Base-by-base conservation (phyloP, 2,888 invertebrate species). In the Leptothorax acervorum region DNA sequence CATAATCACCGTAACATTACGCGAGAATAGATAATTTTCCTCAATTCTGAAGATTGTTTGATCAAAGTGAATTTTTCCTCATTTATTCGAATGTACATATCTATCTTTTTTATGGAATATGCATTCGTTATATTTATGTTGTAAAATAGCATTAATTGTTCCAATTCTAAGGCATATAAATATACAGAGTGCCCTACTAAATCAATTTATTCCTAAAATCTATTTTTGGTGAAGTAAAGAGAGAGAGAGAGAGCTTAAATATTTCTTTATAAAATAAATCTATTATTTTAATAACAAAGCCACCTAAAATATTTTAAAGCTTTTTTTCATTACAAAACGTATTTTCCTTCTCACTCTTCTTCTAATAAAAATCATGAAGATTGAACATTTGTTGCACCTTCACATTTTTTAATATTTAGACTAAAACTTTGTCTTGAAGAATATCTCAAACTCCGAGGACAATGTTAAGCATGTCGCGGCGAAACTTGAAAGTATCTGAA, bases 401-500 rank as follows among this genome's bases (percentile, higher is more conserved):
- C 6, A 15, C n/a, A 12, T 55, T 55, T 71, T 71, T 53, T 71
- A 53, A 70, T 35, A 70, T 53, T 23, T 23, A 48, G 15, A 12
- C 35, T 42, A 18, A 11, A 57, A 73, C 45, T 11, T 42, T 23
- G 23, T 23, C 11, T 35, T 42, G 28, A 12, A 45, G 60, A 60
- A 60, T 60, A 60, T 4, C 28, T 48, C n/a, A 15, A 42, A 31
- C 1, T 3, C 4, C 57, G 31, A 28, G 4, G n/a, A 15, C 28
- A 45, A 31, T 12, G 39, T 71, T 39, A 71, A 60, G 45, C 60
- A 18, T 73, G 51, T 71, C 39, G 53, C 53, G 15, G 53, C 57
- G n/a, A 11, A 42, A 45, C 31, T 60, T n/a, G 3, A n/a, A 28
- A n/a, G 28, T n/a, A 74, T 45, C 23, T n/a, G 74, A 60, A 74